These are phyloP conservation scores for Coptodon rendalli DNA, from an alignment of 2,113 vertebrate species.

Conservation along the genomic window DNA sequence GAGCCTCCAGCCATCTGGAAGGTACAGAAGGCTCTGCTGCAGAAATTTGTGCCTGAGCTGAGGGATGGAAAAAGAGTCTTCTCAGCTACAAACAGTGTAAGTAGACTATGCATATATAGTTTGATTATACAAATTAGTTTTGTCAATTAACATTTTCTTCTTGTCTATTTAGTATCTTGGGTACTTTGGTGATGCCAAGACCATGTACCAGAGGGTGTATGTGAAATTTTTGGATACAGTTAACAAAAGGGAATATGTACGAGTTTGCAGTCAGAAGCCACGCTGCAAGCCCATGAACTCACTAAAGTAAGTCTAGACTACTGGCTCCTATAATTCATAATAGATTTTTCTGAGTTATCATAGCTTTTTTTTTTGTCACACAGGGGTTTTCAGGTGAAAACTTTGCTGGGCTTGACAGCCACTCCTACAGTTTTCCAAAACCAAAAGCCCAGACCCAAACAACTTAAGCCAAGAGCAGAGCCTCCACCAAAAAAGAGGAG, in stretches of 20 bases:
- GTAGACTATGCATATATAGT: background rate
- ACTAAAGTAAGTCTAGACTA: slow-evolving; percentile 74
- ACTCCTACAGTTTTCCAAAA: slow-evolving; percentile 59
- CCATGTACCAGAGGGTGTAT: slow-evolving; percentile 93
- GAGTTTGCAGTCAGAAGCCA: slow-evolving; percentile 93
- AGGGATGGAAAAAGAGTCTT: slow-evolving; percentile 91
- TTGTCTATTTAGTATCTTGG: slow-evolving; percentile 83
- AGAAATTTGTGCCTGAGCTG: slow-evolving; percentile 97
- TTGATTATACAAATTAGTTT: background rate
- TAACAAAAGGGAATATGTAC: slow-evolving; percentile 96
- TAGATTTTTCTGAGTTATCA: background rate
- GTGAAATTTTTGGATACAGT: slow-evolving; percentile 96
- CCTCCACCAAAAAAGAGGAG: slow-evolving; percentile 96
- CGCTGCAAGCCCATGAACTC: slow-evolving; percentile 86
- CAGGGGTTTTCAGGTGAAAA: slow-evolving; percentile 72
- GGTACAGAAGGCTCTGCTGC: slow-evolving; percentile 96
- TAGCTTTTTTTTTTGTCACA: background rate
- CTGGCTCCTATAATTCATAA: background rate
- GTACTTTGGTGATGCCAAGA: slow-evolving; percentile 95
- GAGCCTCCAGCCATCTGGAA: slow-evolving; percentile 99
- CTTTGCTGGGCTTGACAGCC: slow-evolving; percentile 63
- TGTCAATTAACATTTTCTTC: background rate
- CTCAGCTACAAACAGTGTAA: slow-evolving; percentile 96
- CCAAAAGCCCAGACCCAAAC: slow-evolving; percentile 86
- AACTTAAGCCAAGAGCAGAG: slow-evolving; percentile 85